Evolutionary conservation across 2,797 vertebrate species (phyloP), one percentile per base, ranked within the genome.

Genomic region (Channallabes apus): DNA sequence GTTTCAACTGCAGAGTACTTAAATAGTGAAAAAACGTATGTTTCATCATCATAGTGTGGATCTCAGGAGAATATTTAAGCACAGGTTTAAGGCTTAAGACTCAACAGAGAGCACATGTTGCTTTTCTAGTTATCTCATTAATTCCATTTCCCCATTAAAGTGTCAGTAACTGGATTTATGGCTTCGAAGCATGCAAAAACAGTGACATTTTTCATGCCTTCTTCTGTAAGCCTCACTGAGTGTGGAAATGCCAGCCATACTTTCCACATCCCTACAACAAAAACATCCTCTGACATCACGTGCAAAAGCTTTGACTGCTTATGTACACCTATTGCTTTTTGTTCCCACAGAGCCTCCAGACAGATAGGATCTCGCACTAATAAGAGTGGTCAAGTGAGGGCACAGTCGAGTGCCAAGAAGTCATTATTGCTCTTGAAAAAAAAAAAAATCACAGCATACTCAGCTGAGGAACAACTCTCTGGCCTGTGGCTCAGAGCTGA

Each of bases 401-500:
- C 64, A 69, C 20, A 61, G 79, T 72, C 32, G 46, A 86, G 82
- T 87, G 80, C 68, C 65, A 68, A 82, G 29, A 83, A 86, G 89
- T 89, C 89, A 89, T 78, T 89, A 86, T 80, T 90, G 85, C 89
- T 86, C 71, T 90, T 87, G 82, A 61, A 87, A 87, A 86, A 87
- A 73, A 83, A 77, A 51, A 88, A 67, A 65, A 20, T 29, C 6
- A 83, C 84, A 83, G 82, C 88, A 81, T 90, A 89, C 89, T 91
- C 58, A 62, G 87, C 76, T 86, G 83, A 90, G 82, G 88, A 85
- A 86, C 82, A 85, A 68, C 82, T 32, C 35, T 89, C 88, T 35
- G 88, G 86, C 85, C 87, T 64, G 84, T 90, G 92, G 94, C 93
- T 91, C 90, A 91, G 24, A 17, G 67, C 75, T 79, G 88, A 90